Evolutionary conservation across 2,888 invertebrate genomes (phyloP).

Genomic region (Callyntrura sp.): DNA sequence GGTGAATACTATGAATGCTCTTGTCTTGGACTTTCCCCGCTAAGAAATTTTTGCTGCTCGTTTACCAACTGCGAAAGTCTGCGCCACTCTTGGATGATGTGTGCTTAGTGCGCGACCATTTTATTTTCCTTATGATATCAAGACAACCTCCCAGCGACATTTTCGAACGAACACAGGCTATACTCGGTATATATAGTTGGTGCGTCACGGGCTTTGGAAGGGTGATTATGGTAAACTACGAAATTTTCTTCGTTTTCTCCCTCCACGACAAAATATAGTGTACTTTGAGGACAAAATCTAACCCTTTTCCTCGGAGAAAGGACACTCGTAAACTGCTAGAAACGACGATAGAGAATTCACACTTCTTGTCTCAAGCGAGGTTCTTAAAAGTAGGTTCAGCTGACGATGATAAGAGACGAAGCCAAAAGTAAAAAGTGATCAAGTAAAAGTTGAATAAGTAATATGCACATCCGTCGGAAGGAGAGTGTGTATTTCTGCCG

Average conservation of each 20-base stretch:
- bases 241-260: slow-evolving; percentile 6
- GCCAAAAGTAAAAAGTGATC: slow-evolving; percentile 32
- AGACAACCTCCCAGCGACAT: not conserved
- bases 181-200: not conserved
- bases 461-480: not conserved
- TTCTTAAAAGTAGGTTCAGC: not conserved
- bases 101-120: too few relatives aligned
- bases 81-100: too few relatives aligned
- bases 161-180: not conserved
- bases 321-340: not conserved
- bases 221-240: slow-evolving; percentile 29
- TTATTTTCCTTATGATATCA: too few relatives aligned
- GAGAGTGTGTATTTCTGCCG: not conserved
- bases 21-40: too few relatives aligned
- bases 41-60: too few relatives aligned
- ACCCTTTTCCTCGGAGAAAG: not conserved
- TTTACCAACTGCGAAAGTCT: too few relatives aligned
- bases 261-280: not conserved
- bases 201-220: not conserved
- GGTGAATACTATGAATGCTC: too few relatives aligned
- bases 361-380: not conserved
- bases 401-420: not conserved
- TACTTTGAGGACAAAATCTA: not conserved
- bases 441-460: not conserved
- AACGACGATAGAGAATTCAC: slow-evolving; percentile 3